Percentiles rank a stretch among this genome's conserved stretches.
Evolutionary conservation across 2,113 vertebrate species (phyloP).

Genomic region (Microcebus ravelobensis): DNA sequence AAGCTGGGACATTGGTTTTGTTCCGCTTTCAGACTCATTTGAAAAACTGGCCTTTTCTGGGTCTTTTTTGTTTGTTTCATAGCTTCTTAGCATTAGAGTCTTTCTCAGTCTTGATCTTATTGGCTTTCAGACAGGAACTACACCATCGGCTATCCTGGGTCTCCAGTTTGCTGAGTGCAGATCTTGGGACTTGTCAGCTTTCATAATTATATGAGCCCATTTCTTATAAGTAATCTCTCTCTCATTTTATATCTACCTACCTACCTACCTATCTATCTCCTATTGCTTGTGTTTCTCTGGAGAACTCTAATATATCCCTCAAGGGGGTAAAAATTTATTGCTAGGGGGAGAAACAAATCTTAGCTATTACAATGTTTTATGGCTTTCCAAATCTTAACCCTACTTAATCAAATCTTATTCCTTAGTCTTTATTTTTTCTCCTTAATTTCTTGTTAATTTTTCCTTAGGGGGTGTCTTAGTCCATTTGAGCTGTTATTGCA

Average conservation of each 20-base stretch:
- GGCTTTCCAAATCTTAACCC: not conserved
- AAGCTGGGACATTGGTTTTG: not conserved
- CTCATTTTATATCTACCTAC: too few species aligned
- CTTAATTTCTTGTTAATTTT: not conserved
- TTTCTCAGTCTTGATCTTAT: too few species aligned
- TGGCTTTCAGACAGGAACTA: too few species aligned
- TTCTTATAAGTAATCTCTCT: not conserved
- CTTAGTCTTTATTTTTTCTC: not conserved
- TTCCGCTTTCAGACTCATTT: not conserved
- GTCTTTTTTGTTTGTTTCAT: too few species aligned
- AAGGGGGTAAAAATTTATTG: not conserved
- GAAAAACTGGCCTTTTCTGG: too few species aligned
- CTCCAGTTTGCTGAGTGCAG: not conserved
- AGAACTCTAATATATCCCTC: not conserved
- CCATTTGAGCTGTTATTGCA: not conserved
- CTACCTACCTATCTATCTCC: too few species aligned
- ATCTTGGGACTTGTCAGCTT: not conserved
- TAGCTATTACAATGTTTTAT: not conserved
- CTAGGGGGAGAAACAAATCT: not conserved
- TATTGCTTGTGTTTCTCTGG: not conserved
- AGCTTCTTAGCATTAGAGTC: too few species aligned
- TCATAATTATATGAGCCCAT: not conserved
- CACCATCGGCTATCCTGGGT: too few species aligned
- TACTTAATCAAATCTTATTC: not conserved
- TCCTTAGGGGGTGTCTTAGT: not conserved